phyloP scores from a whole-genome alignment of 2,113 vertebrate genomes.

The Argyrosomus japonicus region DNA sequence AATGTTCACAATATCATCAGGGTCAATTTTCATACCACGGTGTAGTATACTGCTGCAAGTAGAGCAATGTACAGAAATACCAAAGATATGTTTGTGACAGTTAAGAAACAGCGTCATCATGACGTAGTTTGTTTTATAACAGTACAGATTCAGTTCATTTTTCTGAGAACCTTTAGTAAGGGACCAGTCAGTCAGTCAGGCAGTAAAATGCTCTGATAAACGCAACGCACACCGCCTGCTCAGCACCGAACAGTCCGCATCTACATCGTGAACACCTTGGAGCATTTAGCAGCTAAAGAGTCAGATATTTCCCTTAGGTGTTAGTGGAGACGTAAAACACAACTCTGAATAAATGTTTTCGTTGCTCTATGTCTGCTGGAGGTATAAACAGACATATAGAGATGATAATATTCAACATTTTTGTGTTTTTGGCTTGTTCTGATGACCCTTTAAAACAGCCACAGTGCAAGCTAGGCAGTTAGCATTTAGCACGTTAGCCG shows the following conservation, averaged over 20 bases:
- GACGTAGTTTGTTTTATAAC: neutral
- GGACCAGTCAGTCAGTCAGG: neutral
- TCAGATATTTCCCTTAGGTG: neutral
- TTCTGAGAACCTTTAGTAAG: neutral
- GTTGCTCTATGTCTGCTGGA: neutral
- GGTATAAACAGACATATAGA: neutral
- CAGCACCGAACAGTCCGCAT: neutral
- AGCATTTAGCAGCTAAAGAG: neutral
- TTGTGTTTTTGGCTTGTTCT: no score
- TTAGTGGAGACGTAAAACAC: neutral
- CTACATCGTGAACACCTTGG: neutral
- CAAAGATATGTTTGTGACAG: neutral
- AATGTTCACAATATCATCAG: no score
- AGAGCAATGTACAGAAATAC: neutral
- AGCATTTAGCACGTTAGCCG: neutral
- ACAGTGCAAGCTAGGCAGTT: no score
- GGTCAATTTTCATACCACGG: no score
- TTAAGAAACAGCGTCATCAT: neutral
- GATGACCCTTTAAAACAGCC: no score
- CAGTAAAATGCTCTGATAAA: neutral
- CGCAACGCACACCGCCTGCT: neutral
- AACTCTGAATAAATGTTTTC: neutral
- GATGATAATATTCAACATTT: no score
- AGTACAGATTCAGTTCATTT: neutral
- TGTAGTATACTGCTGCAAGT: no score